Evolutionary conservation across 1,140 invertebrate species (phyloP), one percentile per base, ranked within the genome.

Genomic region (Phenacoccus solenopsis): DNA sequence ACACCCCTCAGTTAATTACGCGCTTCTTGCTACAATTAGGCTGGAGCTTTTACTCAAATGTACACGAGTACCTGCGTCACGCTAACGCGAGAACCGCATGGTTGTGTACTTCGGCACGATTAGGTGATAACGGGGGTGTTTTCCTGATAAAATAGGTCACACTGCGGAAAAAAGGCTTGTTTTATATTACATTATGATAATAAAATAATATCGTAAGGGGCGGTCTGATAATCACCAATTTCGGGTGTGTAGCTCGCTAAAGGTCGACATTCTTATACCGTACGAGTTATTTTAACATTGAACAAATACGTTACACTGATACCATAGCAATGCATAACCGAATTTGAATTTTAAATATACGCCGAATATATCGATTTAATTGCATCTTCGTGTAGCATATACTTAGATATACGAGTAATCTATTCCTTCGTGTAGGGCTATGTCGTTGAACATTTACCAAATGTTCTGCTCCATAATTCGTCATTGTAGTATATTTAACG

Each of bases 171-270:
- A n/a, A 49, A 49, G 38, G 5, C 20, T 49, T 49, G 38, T 49
- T 49, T 49, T 49, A 49, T n/a, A 49, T 49, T 49, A 49, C 38
- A 49, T 49, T 49, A 49, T n/a, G 38, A 49, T 49, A 49, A 49
- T 49, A 49, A 49, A 49, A 49, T 49, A 49, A 49, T 49, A 49
- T 49, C 38, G 38, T 49, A 49, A 16, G 20, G 38, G 20, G 12
- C 12, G 20, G 5, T n/a, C 3, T n/a, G 38, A 32, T 32, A 32
- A 49, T 10, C 16, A n/a, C 16, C 12, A 49, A 49, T 49, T 49
- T 49, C 20, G 12, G 38, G 30, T 5, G 30, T 32, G 30, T 32
- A 32, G 38, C 38, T 49, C 38, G 38, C 38, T 49, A 49, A 49
- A 49, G 38, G 38, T 49, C 38, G 38, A 5, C 38, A 49, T n/a